Base-by-base conservation (phyloP, 2,113 vertebrate species). In the Gavialis gangeticus region DNA sequence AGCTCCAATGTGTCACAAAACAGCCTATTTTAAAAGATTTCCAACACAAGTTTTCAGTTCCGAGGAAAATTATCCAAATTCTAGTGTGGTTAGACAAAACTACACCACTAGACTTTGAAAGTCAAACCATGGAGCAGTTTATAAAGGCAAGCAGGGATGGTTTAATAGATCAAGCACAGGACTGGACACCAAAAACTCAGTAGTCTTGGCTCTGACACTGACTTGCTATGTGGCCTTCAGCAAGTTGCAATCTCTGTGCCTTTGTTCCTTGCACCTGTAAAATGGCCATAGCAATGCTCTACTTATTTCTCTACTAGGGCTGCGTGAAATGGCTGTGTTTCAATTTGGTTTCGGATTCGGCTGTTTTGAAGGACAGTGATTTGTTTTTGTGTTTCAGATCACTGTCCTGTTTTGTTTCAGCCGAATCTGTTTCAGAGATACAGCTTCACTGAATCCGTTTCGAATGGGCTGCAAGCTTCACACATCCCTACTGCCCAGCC, bases 41-140 rank as follows among this genome's bases (percentile, higher is more conserved):
- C 21, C 82, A 62, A 25, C 22, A 24, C 78, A 46, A 34, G 91
- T 88, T 88, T 80, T 5, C 58, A 82, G 59, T 81, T 89, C 22
- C 21, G 58, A 87, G 75, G 28, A 55, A n/a, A 94, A 94, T 78
- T 59, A 94, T 76, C 63, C 88, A 81, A 88, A 82, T 28, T 88
- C 91, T 83, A 71, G 59, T 14, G 57, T 57, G 57, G 37, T 81
- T 88, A 81, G 63, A 83, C 17, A 82, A 69, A 63, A 34, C 78
- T 56, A 30, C 73, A 37, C 30, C 60, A 60, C 90, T 87, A 81
- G 88, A 85, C 57, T 89, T 77, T 94, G 67, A 79, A 83, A 91
- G 76, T 57, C 27, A 12, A 46, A 46, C 46, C 8, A 9, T 46
- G 46, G 46, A 46, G 46, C 46, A 46, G 46, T 46, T 46, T 46